Evolutionary conservation across 2,888 invertebrate genomes (phyloP).

Genomic region (Lamellibrachia columna): DNA sequence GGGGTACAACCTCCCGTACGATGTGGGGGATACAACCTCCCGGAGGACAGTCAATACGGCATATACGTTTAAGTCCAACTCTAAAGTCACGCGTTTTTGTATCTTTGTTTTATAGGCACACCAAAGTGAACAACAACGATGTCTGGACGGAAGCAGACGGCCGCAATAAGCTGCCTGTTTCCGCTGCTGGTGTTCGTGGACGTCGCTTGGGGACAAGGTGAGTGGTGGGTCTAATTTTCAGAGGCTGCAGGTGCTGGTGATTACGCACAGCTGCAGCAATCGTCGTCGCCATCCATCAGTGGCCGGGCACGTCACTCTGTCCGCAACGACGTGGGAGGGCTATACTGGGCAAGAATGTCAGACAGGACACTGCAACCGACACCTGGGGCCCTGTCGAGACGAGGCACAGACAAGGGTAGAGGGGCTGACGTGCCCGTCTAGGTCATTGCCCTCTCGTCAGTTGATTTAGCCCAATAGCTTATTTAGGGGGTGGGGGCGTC

Average conservation of each 20-base stretch:
- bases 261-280: not conserved
- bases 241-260: not conserved
- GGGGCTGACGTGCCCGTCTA: not conserved
- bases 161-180: not conserved
- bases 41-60: too few species aligned
- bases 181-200: conserved; percentile 6
- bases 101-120: not conserved
- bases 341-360: not conserved
- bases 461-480: too few species aligned
- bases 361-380: not conserved
- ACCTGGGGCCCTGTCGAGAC: not conserved
- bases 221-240: not conserved
- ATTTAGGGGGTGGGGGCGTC: too few species aligned
- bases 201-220: conserved; percentile 16
- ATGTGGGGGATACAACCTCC: too few species aligned
- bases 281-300: not conserved
- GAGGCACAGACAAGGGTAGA: not conserved
- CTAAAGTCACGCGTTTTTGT: not conserved
- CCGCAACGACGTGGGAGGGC: not conserved
- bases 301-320: not conserved
- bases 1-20: too few species aligned
- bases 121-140: not conserved
- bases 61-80: too few species aligned
- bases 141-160: not conserved
- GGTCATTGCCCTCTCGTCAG: not conserved